Evolutionary conservation across 2,113 vertebrate species (phyloP).

Genomic region (Anolis sagrei): DNA sequence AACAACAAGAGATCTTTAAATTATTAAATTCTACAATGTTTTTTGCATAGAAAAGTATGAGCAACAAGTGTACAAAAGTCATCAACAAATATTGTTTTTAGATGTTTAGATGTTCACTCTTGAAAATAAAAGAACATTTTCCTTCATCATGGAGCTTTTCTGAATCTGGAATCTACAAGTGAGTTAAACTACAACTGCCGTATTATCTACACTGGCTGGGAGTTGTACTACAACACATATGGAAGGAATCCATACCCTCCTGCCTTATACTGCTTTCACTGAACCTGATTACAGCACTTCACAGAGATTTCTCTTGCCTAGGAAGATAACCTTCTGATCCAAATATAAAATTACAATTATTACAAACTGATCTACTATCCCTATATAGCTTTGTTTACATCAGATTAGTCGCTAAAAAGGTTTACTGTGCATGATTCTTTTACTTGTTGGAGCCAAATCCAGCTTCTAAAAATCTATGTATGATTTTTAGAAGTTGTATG

Average conservation of each 20-base stretch:
- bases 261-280: not conserved
- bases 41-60: not conserved
- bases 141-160: not conserved
- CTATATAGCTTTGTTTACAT: not conserved
- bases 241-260: not conserved
- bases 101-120: not conserved
- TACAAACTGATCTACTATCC: not conserved
- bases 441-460: too few species aligned
- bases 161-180: not conserved
- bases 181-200: not conserved
- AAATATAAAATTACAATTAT: not conserved
- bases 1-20: accelerated
- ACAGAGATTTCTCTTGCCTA: not conserved
- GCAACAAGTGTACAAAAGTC: not conserved
- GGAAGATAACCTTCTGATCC: not conserved
- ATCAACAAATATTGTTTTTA: not conserved
- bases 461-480: too few species aligned
- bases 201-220: not conserved
- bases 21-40: not conserved
- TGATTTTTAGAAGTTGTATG: too few species aligned
- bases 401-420: not conserved
- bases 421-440: not conserved
- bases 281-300: not conserved
- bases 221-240: not conserved
- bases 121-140: not conserved